A percentile compares a stretch with the other conserved stretches of the same genome.
Evolutionary conservation across 2,888 invertebrate genomes (phyloP).

Genomic region (Meloe dianella): DNA sequence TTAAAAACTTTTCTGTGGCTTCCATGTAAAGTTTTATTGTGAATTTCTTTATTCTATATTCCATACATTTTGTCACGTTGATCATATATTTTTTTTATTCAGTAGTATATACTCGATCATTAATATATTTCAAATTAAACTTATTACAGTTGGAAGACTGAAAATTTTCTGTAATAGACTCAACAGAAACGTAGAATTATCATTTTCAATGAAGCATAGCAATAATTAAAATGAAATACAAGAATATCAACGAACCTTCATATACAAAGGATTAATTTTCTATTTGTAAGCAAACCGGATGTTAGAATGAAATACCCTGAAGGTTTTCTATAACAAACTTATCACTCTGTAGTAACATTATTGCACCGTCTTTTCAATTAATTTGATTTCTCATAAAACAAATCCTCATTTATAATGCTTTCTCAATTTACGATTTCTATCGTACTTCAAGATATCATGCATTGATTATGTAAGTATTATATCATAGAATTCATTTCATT

Average conservation of each 20-base stretch:
- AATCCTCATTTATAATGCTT: constrained; percentile 9
- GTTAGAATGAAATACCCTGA: neutral
- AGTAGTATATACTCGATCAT: neutral
- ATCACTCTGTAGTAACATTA: constrained; percentile 1
- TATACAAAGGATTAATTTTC: neutral
- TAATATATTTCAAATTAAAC: neutral
- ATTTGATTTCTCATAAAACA: constrained; percentile 6
- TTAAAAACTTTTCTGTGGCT: constrained; percentile 31
- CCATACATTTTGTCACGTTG: constrained; percentile 19
- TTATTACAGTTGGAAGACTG: constrained; percentile 4
- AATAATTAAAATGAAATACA: neutral
- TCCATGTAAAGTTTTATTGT: constrained; percentile 16
- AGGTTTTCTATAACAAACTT: constrained; percentile 6
- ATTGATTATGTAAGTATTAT: neutral
- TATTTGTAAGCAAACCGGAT: neutral
- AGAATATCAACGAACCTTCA: neutral
- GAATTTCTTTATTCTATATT: constrained; percentile 15
- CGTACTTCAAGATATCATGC: neutral
- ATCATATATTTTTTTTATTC: constrained; percentile 5
- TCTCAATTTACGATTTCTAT: neutral
- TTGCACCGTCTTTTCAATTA: neutral
- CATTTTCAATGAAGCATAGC: neutral
- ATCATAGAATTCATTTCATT: constrained; percentile 26
- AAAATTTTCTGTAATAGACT: constrained; percentile 20
- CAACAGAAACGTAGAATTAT: constrained; percentile 3